phyloP scores from a whole-genome alignment of 2,797 vertebrate genomes.

The Pangasius larnaudii region DNA sequence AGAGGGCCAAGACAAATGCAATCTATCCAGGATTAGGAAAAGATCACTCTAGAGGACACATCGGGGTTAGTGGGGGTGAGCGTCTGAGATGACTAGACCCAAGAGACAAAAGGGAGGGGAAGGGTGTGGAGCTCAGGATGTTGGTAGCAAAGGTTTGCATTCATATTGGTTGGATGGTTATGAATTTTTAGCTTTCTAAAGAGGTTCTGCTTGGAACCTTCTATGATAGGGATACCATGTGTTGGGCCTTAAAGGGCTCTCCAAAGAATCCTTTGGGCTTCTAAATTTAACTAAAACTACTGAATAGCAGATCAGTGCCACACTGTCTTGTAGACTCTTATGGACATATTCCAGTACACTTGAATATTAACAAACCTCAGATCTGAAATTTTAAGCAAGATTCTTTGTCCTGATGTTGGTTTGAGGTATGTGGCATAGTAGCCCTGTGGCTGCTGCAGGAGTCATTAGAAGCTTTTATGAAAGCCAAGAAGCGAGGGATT shows the following conservation, averaged over 20 bases:
- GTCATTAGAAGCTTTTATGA: slow-evolving; percentile 71
- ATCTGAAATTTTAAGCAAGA: slow-evolving; percentile 5
- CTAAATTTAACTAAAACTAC: slow-evolving; percentile 4
- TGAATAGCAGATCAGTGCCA: slow-evolving; percentile 12
- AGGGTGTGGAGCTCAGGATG: slow-evolving; percentile 50
- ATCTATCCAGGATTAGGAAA: slow-evolving; percentile 43
- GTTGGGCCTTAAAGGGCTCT: neutral
- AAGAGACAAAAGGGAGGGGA: slow-evolving; percentile 43
- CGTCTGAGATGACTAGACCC: slow-evolving; percentile 53
- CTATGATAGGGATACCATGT: neutral
- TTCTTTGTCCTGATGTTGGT: slow-evolving; percentile 43
- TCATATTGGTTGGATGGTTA: slow-evolving; percentile 8
- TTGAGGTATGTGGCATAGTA: slow-evolving; percentile 55
- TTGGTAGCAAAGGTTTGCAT: slow-evolving; percentile 38
- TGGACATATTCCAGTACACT: neutral
- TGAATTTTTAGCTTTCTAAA: neutral
- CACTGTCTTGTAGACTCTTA: neutral
- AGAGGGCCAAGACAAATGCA: slow-evolving; percentile 53
- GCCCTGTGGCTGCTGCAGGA: slow-evolving; percentile 68
- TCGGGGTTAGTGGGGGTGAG: slow-evolving; percentile 47
- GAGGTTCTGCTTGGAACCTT: neutral
- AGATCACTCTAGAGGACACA: slow-evolving; percentile 48
- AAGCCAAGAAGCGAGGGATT: slow-evolving; percentile 54
- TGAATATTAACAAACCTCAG: slow-evolving; percentile 9
- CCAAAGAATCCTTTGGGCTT: neutral